Evolutionary conservation across 2,888 invertebrate species (phyloP), one percentile per base, ranked within the genome.

Genomic region (Zootermopsis nevadensis): DNA sequence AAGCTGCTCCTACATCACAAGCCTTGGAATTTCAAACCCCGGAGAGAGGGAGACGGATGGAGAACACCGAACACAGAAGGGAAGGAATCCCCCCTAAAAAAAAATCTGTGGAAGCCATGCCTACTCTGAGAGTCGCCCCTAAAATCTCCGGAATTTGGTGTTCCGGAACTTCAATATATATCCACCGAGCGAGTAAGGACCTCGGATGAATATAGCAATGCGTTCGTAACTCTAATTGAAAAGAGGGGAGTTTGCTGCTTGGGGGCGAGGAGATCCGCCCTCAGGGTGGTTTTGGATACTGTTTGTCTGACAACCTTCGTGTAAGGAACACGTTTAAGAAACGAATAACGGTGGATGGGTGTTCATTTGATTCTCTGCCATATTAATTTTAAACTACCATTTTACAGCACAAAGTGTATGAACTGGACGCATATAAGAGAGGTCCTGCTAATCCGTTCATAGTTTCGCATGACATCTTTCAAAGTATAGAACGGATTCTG

Each of bases 91-190:
- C 48, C 69, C 8, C 53, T 48, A 53, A 60, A 79, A 77, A 76
- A 79, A 79, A 79, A 67, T 79, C 67, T 27, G 27, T 72, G 31
- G 77, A 38, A 42, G 53, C 83, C 55, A 6, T 48, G 74, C 72
- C 55, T 55, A 55, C 48, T 53, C 80, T 82, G 72, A 74, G 66
- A 80, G 80, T 60, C 67, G 38, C 24, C 82, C 82, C 76, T 72
- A 69, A 84, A 84, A 82, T 82, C 84, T 80, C 84, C 66, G 84
- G 84, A 84, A 84, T 84, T 82, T 80, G 82, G 82, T 84, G 84
- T 84, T 84, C 84, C 84, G 84, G 84, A 82, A 84, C 82, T 84
- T 82, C 82, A 83, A 83, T 83, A 83, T 83, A 81, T 80, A 83
- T 77, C 77, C 77, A 82, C 27, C 27, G 53, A 53, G 55, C 38